A percentile compares a stretch with the other conserved stretches of the same genome.
Conservation (phyloP, 1,140 invertebrate species). For the Conopomorpha cramerella region DNA sequence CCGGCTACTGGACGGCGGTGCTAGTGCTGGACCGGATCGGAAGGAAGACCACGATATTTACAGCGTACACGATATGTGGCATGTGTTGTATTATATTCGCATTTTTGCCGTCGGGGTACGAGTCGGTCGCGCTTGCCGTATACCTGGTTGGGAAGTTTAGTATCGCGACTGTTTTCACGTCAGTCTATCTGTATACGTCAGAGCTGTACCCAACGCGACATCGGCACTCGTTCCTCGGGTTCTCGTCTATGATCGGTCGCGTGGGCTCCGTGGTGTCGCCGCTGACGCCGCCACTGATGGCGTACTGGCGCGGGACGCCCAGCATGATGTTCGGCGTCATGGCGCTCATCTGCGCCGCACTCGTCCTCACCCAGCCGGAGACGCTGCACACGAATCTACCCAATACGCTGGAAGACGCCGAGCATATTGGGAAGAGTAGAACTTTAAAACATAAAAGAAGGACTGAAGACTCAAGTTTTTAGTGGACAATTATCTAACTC, state of each 20-base stretch:
- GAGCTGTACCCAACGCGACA: conserved; percentile 76
- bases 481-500: too few species aligned
- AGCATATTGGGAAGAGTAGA: conserved; percentile 62
- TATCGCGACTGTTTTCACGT: conserved; percentile 61
- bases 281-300: conserved; percentile 62
- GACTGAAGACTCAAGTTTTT: too few species aligned
- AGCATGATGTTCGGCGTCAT: conserved; percentile 69
- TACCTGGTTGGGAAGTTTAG: conserved; percentile 39
- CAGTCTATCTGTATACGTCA: conserved; percentile 71
- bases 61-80: conserved; percentile 1
- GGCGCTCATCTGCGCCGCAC: conserved; percentile 62
- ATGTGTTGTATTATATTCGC: conserved; percentile 27
- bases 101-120: conserved; percentile 24
- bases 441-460: too few species aligned
- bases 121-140: conserved; percentile 24
- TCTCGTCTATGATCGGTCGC: conserved; percentile 76
- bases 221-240: conserved; percentile 69
- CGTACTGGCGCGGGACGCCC: conserved; percentile 58
- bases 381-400: conserved; percentile 69
- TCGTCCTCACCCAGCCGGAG: conserved; percentile 71
- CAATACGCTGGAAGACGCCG: conserved; percentile 73
- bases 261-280: conserved; percentile 75
- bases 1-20: conserved; percentile 65
- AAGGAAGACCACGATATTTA: conserved; percentile 21
- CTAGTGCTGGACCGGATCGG: conserved; percentile 63